Conservation (phyloP, 2,888 invertebrate species). For the Minunthozetes semirufus region DNA sequence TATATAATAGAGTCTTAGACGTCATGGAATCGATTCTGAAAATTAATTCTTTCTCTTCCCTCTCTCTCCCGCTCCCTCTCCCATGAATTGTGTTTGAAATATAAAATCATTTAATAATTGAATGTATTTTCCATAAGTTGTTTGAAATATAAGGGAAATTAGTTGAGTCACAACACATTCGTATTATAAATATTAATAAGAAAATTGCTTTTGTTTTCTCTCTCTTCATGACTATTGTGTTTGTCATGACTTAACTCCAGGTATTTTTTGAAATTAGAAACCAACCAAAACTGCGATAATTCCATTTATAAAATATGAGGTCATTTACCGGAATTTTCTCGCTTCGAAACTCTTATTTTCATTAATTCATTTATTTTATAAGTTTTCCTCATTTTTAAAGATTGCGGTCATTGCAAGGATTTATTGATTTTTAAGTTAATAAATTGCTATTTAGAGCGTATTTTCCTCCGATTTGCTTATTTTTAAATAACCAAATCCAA, state of each 20-base stretch:
- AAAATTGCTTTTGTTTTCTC: not conserved
- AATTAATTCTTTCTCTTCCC: not conserved
- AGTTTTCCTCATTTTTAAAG: not conserved
- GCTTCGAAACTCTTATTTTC: not conserved
- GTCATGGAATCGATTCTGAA: not conserved
- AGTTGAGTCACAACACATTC: not conserved
- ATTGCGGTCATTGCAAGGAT: constrained; percentile 1
- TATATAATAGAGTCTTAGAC: not conserved
- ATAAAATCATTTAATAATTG: not conserved
- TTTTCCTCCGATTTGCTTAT: not conserved
- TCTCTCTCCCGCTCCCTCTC: not conserved
- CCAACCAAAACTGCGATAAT: not conserved
- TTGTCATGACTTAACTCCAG: not conserved
- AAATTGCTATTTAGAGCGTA: not conserved
- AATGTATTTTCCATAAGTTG: not conserved
- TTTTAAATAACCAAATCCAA: not conserved
- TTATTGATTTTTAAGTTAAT: constrained; percentile 8
- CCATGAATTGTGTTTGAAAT: not conserved
- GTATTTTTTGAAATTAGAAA: no score
- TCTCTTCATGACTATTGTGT: not conserved
- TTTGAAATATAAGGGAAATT: not conserved
- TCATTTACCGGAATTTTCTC: constrained; percentile 2
- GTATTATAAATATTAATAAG: not conserved
- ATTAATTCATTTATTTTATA: not conserved
- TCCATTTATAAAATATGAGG: constrained; percentile 10